Evolutionary conservation across 2,113 vertebrate genomes (phyloP).

Genomic region (Platysteira castanea): DNA sequence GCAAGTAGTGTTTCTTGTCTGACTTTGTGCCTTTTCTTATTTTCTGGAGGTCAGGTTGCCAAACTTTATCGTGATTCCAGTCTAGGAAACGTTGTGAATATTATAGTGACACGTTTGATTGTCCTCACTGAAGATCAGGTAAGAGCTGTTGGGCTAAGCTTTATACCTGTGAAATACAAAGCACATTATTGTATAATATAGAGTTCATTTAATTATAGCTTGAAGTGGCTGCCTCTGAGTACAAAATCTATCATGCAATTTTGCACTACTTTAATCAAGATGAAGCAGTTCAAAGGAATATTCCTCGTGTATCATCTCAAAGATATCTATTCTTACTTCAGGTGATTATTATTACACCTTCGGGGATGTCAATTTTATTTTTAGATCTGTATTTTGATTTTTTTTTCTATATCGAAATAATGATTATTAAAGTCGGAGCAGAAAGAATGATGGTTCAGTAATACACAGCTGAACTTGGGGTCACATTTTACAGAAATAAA

Average conservation of each 20-base stretch:
- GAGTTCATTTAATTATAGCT: slow-evolving; percentile 18
- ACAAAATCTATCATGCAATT: slow-evolving; percentile 1
- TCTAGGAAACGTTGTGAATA: slow-evolving; percentile 99
- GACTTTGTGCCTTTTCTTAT: slow-evolving; percentile 99
- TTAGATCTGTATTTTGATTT: slow-evolving; percentile 46
- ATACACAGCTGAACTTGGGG: slow-evolving; percentile 69
- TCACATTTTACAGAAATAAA: slow-evolving; percentile 74
- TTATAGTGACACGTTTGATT: slow-evolving; percentile 96
- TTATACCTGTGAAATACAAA: slow-evolving; percentile 3
- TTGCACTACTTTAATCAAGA: slow-evolving; percentile 48
- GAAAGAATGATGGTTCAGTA: slow-evolving; percentile 65
- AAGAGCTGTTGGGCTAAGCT: slow-evolving; percentile 43
- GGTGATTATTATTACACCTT: slow-evolving; percentile 10
- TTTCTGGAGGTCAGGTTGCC: slow-evolving; percentile 99
- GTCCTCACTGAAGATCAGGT: slow-evolving; percentile 99
- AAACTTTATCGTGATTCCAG: slow-evolving; percentile 99
- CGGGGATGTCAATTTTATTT: slow-evolving; percentile 10
- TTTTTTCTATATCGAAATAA: slow-evolving; percentile 56
- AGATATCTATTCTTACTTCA: slow-evolving; percentile 21
- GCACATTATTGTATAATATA: neutral
- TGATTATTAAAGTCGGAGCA: slow-evolving; percentile 62
- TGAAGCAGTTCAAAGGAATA: slow-evolving; percentile 37
- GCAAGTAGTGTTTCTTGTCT: slow-evolving; percentile 81
- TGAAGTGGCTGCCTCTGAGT: slow-evolving; percentile 47
- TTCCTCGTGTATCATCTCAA: slow-evolving; percentile 6